These are phyloP conservation scores for Drosophila sulfurigaster DNA, from an alignment of 1,140 invertebrate genomes.

Conservation along the genomic window DNA sequence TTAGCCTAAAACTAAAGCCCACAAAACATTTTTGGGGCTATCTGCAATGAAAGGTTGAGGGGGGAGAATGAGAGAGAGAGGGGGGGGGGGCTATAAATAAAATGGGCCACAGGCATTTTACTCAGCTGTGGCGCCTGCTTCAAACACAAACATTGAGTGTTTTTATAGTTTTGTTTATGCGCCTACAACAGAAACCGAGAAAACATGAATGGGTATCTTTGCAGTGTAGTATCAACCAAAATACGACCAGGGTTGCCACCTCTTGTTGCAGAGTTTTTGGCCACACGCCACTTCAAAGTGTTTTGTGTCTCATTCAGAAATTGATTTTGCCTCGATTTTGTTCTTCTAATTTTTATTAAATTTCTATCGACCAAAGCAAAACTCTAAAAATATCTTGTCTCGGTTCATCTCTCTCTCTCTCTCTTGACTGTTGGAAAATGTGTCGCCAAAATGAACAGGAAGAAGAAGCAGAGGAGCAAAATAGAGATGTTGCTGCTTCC, in stretches of 20 bases:
- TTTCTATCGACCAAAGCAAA: constrained; percentile 21
- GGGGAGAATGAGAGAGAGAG: not conserved
- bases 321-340: constrained; percentile 57
- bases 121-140: constrained; percentile 64
- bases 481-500: constrained; percentile 9
- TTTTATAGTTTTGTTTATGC: constrained; percentile 80
- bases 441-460: constrained; percentile 66
- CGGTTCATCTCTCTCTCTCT: not conserved
- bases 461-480: not conserved
- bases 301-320: constrained; percentile 49
- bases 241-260: constrained; percentile 21
- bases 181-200: constrained; percentile 52
- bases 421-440: constrained; percentile 28
- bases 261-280: not conserved
- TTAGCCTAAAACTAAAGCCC: constrained; percentile 42
- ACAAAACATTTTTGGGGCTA: constrained; percentile 10
- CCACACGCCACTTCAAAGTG: constrained; percentile 61
- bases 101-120: constrained; percentile 53
- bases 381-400: constrained; percentile 63
- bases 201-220: constrained; percentile 55
- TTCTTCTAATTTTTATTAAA: not conserved
- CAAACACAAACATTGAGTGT: constrained; percentile 20
- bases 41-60: not conserved
- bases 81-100: constrained; percentile 62
- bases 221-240: not conserved